Conservation (phyloP, 2,113 vertebrate genomes). For the Halichoerus grypus region DNA sequence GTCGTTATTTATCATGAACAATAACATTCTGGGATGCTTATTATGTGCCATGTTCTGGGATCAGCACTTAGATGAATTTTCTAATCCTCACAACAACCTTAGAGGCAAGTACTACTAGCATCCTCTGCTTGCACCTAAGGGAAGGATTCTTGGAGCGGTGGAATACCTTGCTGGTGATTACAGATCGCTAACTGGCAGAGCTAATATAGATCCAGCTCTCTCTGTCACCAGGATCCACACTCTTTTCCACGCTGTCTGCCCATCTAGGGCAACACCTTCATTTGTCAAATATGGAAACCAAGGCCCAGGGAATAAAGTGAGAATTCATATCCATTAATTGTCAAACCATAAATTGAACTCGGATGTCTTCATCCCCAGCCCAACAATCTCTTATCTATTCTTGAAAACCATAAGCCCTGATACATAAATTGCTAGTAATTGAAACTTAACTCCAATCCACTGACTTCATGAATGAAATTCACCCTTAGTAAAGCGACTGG, state of each 20-base stretch:
- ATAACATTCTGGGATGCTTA: background rate
- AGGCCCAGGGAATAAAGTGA: background rate
- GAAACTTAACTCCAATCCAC: background rate
- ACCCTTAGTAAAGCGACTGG: background rate
- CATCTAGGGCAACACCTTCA: background rate
- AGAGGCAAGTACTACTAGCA: background rate
- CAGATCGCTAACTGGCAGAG: background rate
- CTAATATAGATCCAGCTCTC: background rate
- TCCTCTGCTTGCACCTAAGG: background rate
- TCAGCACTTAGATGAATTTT: background rate
- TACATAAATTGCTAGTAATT: background rate
- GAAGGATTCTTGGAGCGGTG: background rate
- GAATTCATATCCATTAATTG: background rate
- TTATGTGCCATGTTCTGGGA: background rate
- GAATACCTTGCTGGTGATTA: background rate
- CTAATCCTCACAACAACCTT: background rate
- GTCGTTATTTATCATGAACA: background rate
- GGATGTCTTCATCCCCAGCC: background rate
- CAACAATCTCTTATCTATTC: background rate
- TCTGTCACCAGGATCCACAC: background rate
- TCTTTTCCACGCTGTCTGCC: background rate
- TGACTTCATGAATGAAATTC: background rate
- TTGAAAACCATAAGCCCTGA: background rate
- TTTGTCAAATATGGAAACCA: background rate
- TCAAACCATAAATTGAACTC: background rate